Conservation (phyloP, 2,888 invertebrate genomes). For the Therioaphis trifolii region DNA sequence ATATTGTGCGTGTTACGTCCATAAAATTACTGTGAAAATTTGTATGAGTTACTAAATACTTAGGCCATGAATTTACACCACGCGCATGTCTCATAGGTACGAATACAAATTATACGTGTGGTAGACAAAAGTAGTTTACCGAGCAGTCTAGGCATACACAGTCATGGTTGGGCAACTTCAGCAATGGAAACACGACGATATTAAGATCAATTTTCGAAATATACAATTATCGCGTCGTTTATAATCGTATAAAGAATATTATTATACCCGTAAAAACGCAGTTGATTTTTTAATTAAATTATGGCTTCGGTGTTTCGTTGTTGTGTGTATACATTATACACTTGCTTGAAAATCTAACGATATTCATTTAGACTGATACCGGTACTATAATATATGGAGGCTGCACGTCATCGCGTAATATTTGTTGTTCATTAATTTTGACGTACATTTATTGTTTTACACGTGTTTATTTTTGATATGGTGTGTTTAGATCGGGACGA, state of each 20-base stretch:
- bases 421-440: too few relatives aligned
- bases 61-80: not conserved
- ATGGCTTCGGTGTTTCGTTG: too few relatives aligned
- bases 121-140: not conserved
- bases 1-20: conserved; percentile 11
- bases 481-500: too few relatives aligned
- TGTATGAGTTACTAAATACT: conserved; percentile 11
- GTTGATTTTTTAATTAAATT: not conserved
- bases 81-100: not conserved
- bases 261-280: not conserved
- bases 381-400: too few relatives aligned
- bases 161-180: conserved; percentile 1
- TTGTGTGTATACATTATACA: too few relatives aligned
- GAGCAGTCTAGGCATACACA: not conserved
- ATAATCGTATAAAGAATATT: not conserved
- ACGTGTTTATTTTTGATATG: too few relatives aligned
- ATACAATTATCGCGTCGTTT: conserved; percentile 21
- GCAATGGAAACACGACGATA: conserved; percentile 2
- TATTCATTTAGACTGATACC: not conserved
- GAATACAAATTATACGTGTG: not conserved
- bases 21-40: conserved; percentile 1
- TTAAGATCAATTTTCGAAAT: conserved; percentile 17
- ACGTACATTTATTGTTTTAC: too few relatives aligned
- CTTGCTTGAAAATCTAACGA: not conserved
- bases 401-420: too few relatives aligned